phyloP scores from a whole-genome alignment of 2,113 vertebrate species.

The Columbina picui region DNA sequence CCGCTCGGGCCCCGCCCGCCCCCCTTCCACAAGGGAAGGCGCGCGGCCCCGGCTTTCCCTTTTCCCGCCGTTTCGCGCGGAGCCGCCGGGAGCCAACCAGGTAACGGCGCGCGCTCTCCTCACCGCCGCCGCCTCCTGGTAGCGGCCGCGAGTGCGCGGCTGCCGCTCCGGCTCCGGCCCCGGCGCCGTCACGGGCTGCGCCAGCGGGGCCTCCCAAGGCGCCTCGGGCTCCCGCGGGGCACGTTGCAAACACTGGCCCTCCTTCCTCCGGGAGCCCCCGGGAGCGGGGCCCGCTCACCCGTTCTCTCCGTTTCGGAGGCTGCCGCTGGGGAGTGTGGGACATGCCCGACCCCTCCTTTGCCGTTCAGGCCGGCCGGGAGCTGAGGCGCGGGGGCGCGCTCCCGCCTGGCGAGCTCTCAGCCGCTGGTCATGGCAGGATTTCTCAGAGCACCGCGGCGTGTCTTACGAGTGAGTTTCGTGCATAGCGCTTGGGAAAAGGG shows the following conservation, averaged over 20 bases:
- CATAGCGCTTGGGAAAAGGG: neutral
- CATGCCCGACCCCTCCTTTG: neutral
- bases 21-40: fast-evolving
- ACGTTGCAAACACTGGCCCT: fast-evolving
- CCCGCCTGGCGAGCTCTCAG: neutral
- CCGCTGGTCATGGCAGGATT: neutral
- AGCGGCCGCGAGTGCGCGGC: neutral
- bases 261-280: neutral
- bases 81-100: neutral
- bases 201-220: no score
- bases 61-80: conserved; percentile 8
- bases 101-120: neutral
- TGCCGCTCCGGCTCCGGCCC: neutral
- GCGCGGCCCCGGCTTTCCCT: fast-evolving
- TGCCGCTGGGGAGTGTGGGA: neutral
- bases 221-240: neutral
- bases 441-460: neutral
- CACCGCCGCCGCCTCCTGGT: neutral
- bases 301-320: neutral
- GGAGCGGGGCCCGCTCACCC: no score
- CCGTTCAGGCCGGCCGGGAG: neutral
- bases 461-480: conserved; percentile 1
- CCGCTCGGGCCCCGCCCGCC: fast-evolving
- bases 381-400: neutral
- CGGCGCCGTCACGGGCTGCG: neutral